A percentile compares a stretch with the other conserved stretches of the same genome.
Evolutionary conservation across 37 sponge, comb jelly and placozoan genomes (phyloP).

Genomic region (Aphrocallistes beatrix): DNA sequence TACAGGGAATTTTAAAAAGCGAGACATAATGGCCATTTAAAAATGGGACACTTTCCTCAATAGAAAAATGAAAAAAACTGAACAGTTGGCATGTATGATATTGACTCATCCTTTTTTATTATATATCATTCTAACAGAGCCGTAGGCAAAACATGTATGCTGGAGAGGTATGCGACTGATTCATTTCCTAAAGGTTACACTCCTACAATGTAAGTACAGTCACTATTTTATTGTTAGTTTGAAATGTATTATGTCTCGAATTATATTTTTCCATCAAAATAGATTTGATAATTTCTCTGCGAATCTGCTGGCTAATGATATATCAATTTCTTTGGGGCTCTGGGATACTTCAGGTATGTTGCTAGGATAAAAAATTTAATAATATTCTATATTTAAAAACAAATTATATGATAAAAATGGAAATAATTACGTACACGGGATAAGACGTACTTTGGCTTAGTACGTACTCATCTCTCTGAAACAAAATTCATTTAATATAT

Average conservation of each 20-base stretch:
- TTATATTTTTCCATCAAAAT: not conserved
- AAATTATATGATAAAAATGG: too few species aligned
- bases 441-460: too few species aligned
- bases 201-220: not conserved
- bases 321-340: not conserved
- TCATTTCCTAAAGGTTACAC: not conserved
- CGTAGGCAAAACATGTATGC: not conserved
- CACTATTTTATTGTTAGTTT: not conserved
- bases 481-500: not conserved
- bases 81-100: too few species aligned
- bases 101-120: not conserved
- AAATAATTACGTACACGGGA: too few species aligned
- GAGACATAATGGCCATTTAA: too few species aligned
- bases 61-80: too few species aligned
- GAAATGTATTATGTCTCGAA: not conserved
- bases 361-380: not conserved
- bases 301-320: not conserved
- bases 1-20: too few species aligned
- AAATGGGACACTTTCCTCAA: too few species aligned
- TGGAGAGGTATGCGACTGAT: not conserved
- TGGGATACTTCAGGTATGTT: slow-evolving; percentile 10
- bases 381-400: not conserved
- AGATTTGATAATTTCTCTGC: slow-evolving; percentile 13
- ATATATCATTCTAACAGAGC: not conserved
- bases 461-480: too few species aligned